A percentile compares a stretch with the other conserved stretches of the same genome.
Evolutionary conservation across 2,113 vertebrate species (phyloP).

Genomic region (Campylorhamphus procurvoides): DNA sequence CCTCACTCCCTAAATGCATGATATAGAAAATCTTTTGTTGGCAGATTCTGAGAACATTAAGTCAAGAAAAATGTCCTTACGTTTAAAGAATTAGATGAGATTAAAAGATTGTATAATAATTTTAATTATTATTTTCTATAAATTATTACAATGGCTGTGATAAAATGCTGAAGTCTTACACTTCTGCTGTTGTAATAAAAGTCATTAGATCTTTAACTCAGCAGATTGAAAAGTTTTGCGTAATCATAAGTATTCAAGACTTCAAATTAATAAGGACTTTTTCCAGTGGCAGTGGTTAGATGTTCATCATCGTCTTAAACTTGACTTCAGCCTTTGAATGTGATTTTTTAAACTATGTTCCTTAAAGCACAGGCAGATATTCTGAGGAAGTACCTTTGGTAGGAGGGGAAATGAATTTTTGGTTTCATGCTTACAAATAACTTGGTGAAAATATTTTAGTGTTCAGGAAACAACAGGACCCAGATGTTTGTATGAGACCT

Average conservation of each 20-base stretch:
- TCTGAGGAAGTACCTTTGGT: neutral
- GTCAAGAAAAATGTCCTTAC: neutral
- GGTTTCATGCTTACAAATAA: neutral
- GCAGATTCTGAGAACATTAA: neutral
- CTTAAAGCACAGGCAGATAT: neutral
- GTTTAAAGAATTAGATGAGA: neutral
- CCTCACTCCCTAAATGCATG: neutral
- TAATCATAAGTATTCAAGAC: neutral
- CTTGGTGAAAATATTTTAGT: neutral
- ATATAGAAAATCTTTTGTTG: neutral
- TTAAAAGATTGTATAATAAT: neutral
- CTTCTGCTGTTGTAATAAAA: neutral
- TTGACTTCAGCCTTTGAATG: neutral
- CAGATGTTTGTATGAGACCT: neutral
- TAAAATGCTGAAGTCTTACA: neutral
- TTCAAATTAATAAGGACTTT: neutral
- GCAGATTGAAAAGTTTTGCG: neutral
- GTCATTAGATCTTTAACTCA: neutral
- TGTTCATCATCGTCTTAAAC: neutral
- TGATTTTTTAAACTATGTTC: neutral
- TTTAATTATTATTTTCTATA: neutral
- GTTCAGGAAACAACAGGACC: neutral
- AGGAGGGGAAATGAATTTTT: neutral
- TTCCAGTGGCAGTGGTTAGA: neutral
- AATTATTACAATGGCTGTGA: neutral